These are phyloP conservation scores for Chloromyia formosa DNA, from an alignment of 2,888 invertebrate species.

Conservation along the genomic window DNA sequence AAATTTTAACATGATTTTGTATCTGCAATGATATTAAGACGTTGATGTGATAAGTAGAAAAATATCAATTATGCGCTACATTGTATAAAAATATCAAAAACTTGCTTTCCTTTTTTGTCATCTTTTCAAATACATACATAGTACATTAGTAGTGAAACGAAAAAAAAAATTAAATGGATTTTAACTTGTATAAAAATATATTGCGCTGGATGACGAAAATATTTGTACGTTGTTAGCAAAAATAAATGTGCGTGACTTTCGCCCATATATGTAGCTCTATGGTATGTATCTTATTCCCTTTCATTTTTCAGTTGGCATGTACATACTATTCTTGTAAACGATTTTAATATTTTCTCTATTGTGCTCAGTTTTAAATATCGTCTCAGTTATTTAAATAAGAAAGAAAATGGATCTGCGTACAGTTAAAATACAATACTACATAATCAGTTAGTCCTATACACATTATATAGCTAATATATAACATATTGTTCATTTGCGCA, in stretches of 20 bases:
- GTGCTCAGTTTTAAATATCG: conserved; percentile 27
- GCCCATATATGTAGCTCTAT: too few relatives aligned
- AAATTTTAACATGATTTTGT: conserved; percentile 27
- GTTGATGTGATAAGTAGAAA: conserved; percentile 34
- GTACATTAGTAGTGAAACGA: background rate
- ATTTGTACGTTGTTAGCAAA: conserved; percentile 32
- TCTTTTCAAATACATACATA: background rate
- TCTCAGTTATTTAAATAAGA: conserved; percentile 27
- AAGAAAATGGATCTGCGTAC: conserved; percentile 27
- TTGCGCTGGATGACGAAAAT: background rate
- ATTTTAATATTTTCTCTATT: conserved; percentile 3
- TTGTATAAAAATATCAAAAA: conserved; percentile 32
- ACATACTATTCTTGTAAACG: too few relatives aligned
- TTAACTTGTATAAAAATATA: background rate
- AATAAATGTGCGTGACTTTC: conserved; percentile 25
- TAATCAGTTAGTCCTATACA: conserved; percentile 20
- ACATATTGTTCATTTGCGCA: conserved; percentile 38
- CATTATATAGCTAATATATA: conserved; percentile 38
- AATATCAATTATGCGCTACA: conserved; percentile 29
- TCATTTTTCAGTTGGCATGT: too few relatives aligned
- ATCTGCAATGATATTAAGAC: conserved; percentile 4
- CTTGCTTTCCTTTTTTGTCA: too few relatives aligned
- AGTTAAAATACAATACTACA: conserved; percentile 16
- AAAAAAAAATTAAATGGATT: background rate
- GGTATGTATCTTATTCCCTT: too few relatives aligned